Base-by-base conservation (phyloP, 2,113 vertebrate genomes). In the Tetraodon nigroviridis region DNA sequence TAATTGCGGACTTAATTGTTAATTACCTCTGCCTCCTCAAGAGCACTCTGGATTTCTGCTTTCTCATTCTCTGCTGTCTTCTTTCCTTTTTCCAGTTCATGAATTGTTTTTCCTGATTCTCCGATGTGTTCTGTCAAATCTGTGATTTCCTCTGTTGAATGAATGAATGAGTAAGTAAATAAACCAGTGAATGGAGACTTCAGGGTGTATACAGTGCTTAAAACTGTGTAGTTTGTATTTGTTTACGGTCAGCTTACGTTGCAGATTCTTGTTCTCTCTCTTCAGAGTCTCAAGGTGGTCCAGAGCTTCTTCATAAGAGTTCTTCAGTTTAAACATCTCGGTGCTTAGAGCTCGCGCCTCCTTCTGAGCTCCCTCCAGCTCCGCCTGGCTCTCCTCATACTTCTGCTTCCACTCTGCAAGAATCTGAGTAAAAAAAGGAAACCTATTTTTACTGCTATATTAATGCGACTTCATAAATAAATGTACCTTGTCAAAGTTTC, bases 41-140 rank as follows among this genome's bases (percentile, higher is more conserved):
- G 75, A 22, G 91, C 91, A 47, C 80, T 88, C 69, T 95, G 94
- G 13, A 95, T 79, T 85, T 95, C 94, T 65, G 85, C 74, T 73
- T 94, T 95, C 59, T 95, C 93, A 47, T 81, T 75, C 51, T 95
- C 85, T 42, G 74, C 83, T n/a, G 88, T 81, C 82, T 95, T 96
- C 80, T 94, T 96, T 16, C 90, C 64, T 76, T 96, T 96, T 71
- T 95, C 94, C 58, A 96, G 71, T 73, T 96, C 94, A 67, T 94
- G 92, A 20, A 94, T 91, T 0, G 89, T 92, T 71, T 95, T 96
- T 54, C 93, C 92, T 16, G 81, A 80, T 62, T 94, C 93, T 41
- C 80, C 86, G 71, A 89, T 67, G 47, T 87, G 83, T 59, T 90
- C 87, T 61, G 59, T 87, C 56, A 90, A 58, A 51, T 89, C 88